A percentile compares a stretch with the other conserved stretches of the same genome.
Evolutionary conservation across 2,113 vertebrate genomes (phyloP).

Genomic region (Cyanoramphus novaezelandiae): DNA sequence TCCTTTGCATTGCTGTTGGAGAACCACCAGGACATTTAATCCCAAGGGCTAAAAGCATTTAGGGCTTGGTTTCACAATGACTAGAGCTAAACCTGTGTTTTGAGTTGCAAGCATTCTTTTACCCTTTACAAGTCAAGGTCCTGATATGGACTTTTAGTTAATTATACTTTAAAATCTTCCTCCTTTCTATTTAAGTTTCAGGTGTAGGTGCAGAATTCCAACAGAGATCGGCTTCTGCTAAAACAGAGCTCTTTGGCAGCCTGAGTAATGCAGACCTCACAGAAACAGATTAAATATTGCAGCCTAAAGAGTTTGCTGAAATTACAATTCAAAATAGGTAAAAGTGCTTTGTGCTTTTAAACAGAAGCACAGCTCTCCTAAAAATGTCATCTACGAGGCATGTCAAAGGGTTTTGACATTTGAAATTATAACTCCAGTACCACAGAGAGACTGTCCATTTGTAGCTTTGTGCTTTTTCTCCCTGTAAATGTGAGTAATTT

Average conservation of each 20-base stretch:
- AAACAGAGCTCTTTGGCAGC: not conserved
- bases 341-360: slow-evolving; percentile 4
- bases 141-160: not conserved
- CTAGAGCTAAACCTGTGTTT: not conserved
- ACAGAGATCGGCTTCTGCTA: not conserved
- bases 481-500: not conserved
- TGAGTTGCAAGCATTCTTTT: not conserved
- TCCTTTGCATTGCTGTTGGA: not conserved
- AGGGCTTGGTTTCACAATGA: not conserved
- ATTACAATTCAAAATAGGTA: slow-evolving; percentile 16
- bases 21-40: not conserved
- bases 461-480: slow-evolving; percentile 1
- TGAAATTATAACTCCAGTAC: not conserved
- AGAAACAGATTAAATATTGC: not conserved
- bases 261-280: not conserved
- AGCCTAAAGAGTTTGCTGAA: not conserved
- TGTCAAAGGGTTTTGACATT: slow-evolving; percentile 23
- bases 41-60: not conserved
- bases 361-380: not conserved
- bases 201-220: slow-evolving; percentile 4
- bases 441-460: not conserved
- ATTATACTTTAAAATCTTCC: slow-evolving; percentile 24
- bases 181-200: not conserved
- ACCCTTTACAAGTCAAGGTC: not conserved
- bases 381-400: not conserved